These are phyloP conservation scores for Sesia bembeciformis DNA, from an alignment of 2,888 invertebrate species.

Conservation along the genomic window DNA sequence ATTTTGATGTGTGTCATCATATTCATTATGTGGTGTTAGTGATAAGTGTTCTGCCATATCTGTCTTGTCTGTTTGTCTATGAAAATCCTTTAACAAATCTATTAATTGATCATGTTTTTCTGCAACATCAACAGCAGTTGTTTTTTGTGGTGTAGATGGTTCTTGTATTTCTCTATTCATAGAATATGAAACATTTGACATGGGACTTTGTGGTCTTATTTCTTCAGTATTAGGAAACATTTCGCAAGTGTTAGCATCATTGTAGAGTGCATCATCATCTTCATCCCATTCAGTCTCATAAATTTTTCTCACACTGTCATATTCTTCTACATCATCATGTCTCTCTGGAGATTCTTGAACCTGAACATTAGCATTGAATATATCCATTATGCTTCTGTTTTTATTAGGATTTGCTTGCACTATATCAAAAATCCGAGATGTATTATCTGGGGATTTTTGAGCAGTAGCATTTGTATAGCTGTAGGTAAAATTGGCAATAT, in stretches of 20 bases:
- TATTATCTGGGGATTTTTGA: constrained; percentile 17
- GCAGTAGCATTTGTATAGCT: background rate
- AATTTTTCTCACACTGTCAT: constrained; percentile 29
- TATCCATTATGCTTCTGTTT: constrained; percentile 61
- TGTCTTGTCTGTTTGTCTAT: constrained; percentile 10
- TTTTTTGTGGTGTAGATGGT: constrained; percentile 13
- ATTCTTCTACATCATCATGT: constrained; percentile 30
- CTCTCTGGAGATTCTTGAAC: constrained; percentile 30
- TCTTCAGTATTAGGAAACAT: constrained; percentile 14
- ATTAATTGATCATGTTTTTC: constrained; percentile 41
- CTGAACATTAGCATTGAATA: constrained; percentile 36
- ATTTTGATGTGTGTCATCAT: background rate
- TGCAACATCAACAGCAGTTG: constrained; percentile 26
- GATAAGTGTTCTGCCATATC: too few species aligned
- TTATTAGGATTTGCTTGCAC: constrained; percentile 46
- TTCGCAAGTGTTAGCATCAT: constrained; percentile 29
- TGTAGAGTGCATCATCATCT: constrained; percentile 65
- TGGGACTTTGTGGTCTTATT: constrained; percentile 27
- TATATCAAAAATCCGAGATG: constrained; percentile 42
- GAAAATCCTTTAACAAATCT: constrained; percentile 38
- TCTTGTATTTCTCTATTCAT: constrained; percentile 16
- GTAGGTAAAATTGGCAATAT: background rate
- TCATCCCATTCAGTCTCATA: constrained; percentile 59
- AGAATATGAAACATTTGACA: constrained; percentile 21
- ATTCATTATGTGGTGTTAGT: background rate